Conservation (phyloP, 2,113 vertebrate species). For the Saguinus imperator region DNA sequence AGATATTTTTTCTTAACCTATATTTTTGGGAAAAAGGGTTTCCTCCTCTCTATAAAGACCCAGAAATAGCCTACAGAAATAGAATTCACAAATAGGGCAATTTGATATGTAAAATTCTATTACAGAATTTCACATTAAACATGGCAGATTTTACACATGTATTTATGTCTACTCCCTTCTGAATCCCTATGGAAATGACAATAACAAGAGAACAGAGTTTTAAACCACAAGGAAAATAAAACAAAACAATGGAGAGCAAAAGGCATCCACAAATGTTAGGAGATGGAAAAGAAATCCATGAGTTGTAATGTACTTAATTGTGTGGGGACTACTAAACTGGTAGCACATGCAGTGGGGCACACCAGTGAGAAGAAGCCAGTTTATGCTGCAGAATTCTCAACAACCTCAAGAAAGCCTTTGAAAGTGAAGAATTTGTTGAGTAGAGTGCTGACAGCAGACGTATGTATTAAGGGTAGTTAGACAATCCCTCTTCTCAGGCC, state of each 20-base stretch:
- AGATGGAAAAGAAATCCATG: background rate
- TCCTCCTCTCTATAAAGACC: background rate
- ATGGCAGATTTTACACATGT: background rate
- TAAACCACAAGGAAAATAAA: background rate
- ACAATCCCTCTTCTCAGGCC: background rate
- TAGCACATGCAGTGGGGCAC: background rate
- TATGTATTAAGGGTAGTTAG: background rate
- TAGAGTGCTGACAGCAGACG: background rate
- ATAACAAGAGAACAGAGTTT: background rate
- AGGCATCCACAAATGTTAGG: background rate
- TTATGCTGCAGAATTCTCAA: background rate
- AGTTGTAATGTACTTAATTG: background rate
- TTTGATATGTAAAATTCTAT: background rate
- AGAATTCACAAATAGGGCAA: background rate
- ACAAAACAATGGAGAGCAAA: background rate
- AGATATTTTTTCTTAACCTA: background rate
- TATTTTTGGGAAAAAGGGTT: background rate
- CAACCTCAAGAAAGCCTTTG: background rate
- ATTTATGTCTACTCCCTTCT: background rate
- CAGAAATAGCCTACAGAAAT: background rate
- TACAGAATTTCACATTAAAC: background rate
- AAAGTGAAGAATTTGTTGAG: background rate
- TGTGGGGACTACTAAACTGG: background rate
- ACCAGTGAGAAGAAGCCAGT: background rate
- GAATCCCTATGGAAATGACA: background rate